A percentile compares a stretch with the other conserved stretches of the same genome.
phyloP scores from a whole-genome alignment of 2,797 vertebrate species.

The Lutjanus campechanus region DNA sequence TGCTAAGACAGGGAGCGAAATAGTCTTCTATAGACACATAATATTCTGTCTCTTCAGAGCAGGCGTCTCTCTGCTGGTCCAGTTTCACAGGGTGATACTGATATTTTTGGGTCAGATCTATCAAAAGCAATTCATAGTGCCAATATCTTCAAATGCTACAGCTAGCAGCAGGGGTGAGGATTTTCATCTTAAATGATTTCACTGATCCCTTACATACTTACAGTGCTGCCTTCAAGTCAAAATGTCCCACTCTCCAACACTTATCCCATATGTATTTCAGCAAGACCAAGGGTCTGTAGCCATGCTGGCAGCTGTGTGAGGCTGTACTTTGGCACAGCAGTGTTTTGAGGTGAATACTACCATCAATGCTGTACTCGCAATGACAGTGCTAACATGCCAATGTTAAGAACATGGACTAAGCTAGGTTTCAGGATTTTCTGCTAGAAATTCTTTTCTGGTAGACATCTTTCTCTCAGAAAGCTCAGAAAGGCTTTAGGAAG shows the following conservation, averaged over 20 bases:
- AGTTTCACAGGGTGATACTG: background rate
- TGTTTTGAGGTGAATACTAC: background rate
- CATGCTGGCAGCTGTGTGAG: background rate
- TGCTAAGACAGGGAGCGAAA: conserved; percentile 34
- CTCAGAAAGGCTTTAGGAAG: no score
- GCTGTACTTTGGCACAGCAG: background rate
- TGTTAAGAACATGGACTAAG: background rate
- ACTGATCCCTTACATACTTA: no score
- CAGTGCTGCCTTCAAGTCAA: background rate
- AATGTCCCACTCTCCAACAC: background rate
- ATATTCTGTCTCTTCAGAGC: conserved; percentile 4
- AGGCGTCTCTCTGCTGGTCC: background rate
- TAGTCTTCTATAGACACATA: conserved; percentile 17
- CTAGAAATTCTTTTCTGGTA: no score
- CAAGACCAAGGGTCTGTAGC: background rate
- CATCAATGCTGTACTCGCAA: background rate
- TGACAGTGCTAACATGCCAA: background rate
- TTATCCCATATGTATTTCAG: background rate
- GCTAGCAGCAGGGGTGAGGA: background rate
- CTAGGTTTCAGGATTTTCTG: no score
- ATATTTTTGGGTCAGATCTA: background rate
- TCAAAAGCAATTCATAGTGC: conserved; percentile 5
- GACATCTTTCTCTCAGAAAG: no score
- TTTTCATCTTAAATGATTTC: background rate
- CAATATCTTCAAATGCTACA: background rate